Evolutionary conservation across 2,113 vertebrate genomes (phyloP), one percentile per base, ranked within the genome.

Genomic region (Lophura nycthemera): DNA sequence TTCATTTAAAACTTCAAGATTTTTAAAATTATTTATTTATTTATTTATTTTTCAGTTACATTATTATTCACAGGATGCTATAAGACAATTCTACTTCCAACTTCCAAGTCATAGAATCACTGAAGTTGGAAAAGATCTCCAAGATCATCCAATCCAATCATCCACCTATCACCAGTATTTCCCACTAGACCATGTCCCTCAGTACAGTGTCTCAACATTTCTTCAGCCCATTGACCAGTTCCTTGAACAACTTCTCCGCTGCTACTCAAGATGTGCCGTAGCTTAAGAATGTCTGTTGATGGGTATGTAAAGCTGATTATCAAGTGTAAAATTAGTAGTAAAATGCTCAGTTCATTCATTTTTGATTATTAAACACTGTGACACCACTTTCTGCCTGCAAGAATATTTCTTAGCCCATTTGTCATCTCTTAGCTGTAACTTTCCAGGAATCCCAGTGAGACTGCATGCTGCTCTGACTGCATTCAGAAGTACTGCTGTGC

Each of bases 191-290:
- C 52, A 30, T 7, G 15, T 30, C 15, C 27, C 52, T 29, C 52
- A 29, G 6, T 30, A 29, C 27, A 54, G 10, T 8, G 5, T 9
- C 15, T 54, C 14, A 54, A 1, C 15, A 54, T 30, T 54, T 54
- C 27, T 30, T 54, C 27, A 54, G 15, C 27, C 25, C 45, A 70
- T 47, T 0, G 0, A 27, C 77, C 27, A 30, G 11, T 27, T n/a
- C 15, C 48, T 74, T 60, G 57, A 74, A 34, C 45, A 42, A 9
- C 47, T 48, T n/a, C 50, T 76, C 27, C 56, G 61, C 27, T 87
- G 42, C 48, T 76, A 2, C 42, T 61, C 27, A 36, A 43, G 67
- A 50, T 86, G 38, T 79, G 30, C 40, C 38, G 27, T 42, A 81
- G 20, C 20, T 78, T 84, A 3, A 27, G 81, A 63, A 54, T 63